phyloP scores from a whole-genome alignment of 2,888 invertebrate genomes.

The Leucania comma region DNA sequence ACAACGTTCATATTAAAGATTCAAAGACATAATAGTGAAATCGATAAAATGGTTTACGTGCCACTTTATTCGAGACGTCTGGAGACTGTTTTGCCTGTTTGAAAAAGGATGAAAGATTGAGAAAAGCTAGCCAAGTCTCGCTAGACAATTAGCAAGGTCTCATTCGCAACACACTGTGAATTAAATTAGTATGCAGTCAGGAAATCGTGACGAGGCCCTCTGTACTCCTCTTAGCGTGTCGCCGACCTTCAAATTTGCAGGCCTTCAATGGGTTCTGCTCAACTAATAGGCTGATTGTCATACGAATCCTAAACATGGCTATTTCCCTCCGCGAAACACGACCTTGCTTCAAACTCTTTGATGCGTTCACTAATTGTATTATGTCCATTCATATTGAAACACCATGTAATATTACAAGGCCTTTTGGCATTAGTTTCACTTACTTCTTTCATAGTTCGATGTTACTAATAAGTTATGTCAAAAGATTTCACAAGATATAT shows the following conservation, averaged over 20 bases:
- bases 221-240: conserved; percentile 65
- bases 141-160: conserved; percentile 72
- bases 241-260: conserved; percentile 60
- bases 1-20: conserved; percentile 47
- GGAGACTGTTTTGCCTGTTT: conserved; percentile 7
- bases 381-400: conserved; percentile 48
- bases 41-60: conserved; percentile 40
- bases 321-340: conserved; percentile 38
- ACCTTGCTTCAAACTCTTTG: conserved; percentile 52
- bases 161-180: conserved; percentile 80
- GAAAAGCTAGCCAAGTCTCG: conserved; percentile 61
- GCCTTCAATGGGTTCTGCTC: conserved; percentile 54
- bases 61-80: conserved; percentile 1
- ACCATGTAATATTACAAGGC: conserved; percentile 47
- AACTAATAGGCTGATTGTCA: conserved; percentile 44
- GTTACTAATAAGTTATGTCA: conserved; percentile 24
- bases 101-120: conserved; percentile 16
- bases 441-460: conserved; percentile 6
- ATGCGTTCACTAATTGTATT: conserved; percentile 46
- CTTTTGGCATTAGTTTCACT: conserved; percentile 18
- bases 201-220: conserved; percentile 79
- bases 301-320: conserved; percentile 43
- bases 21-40: conserved; percentile 38
- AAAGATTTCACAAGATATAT: conserved; percentile 25
- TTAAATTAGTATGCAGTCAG: conserved; percentile 79